A percentile compares a stretch with the other conserved stretches of the same genome.
Evolutionary conservation across 2,888 invertebrate species (phyloP).

Genomic region (Dyspetes luteomarginatus): DNA sequence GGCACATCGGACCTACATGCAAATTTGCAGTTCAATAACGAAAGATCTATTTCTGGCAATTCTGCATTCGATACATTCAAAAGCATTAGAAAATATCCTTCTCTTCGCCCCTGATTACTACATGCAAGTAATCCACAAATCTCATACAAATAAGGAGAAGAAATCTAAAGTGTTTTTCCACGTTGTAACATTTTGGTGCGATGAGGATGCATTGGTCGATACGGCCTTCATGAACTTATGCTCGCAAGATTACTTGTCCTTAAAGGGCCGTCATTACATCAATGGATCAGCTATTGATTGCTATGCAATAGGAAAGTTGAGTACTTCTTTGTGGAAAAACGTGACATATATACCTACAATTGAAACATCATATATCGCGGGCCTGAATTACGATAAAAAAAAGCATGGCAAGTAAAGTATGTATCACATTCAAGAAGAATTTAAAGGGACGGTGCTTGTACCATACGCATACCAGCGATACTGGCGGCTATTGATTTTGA

Average conservation of each 20-base stretch:
- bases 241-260: conserved; percentile 11
- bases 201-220: background rate
- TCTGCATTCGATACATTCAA: background rate
- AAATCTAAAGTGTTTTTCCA: conserved; percentile 4
- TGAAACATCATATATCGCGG: background rate
- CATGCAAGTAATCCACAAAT: conserved; percentile 3
- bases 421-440: background rate
- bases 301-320: conserved; percentile 24
- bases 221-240: conserved; percentile 15
- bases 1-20: background rate
- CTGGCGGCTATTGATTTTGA: conserved; percentile 11
- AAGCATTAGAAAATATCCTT: conserved; percentile 5
- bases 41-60: background rate
- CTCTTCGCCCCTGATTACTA: conserved; percentile 13
- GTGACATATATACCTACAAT: conserved; percentile 15
- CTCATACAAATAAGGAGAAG: background rate
- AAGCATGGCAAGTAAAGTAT: background rate
- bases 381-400: background rate
- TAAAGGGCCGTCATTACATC: background rate
- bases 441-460: conserved; percentile 9
- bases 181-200: conserved; percentile 8
- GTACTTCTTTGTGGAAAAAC: background rate
- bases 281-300: conserved; percentile 4
- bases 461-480: conserved; percentile 14
- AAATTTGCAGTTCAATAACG: background rate